Base-by-base conservation (phyloP, 35 echinoderm and acorn worm genomes). In the Amphiura filiformis region DNA sequence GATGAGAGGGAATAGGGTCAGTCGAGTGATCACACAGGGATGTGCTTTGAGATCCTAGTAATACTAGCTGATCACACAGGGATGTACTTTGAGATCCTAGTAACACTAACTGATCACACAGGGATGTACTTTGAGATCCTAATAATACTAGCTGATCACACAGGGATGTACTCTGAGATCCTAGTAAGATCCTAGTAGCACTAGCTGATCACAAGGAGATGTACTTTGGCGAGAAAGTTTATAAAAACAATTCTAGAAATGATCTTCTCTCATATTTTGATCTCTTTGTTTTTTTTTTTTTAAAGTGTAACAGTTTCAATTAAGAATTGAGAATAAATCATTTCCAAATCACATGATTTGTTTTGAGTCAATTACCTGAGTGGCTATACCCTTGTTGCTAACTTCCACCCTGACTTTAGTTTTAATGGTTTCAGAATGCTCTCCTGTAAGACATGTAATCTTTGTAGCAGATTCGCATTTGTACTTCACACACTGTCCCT, bases 401-500 rank as follows among this genome's bases (percentile, higher is more conserved):
- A 94, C 92, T n/a, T 91, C 87, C 15, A 98, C 96, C 52, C 92
- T 84, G 79, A 98, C 96, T 77, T 98, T 88, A 13, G 92, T 65
- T 83, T 80, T 94, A 18, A 76, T 81, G 0, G 96, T 75, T 32
- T 80, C 77, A 32, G 89, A 61, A 78, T 92, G 92, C 20, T 87
- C 56, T 65, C 93, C 93, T 0, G 92, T 94, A 77, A 65, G 32
- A 76, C 96, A 98, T 26, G 87, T 80, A 41, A 98, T 98, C 37
- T 88, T 42, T 11, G 90, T 90, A 0, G 82, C 38, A 2, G 79
- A 84, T 76, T 98, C 96, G 35, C 86, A 87, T n/a, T 36, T 80
- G 37, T 39, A 98, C 65, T 13, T 38, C 57, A 76, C 96, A 98
- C n/a, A 35, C 13, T 0, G 96, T 89, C 12, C 96, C 96, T 76